A percentile compares a stretch with the other conserved stretches of the same genome.
These are phyloP conservation scores for Tupaia tana DNA, from an alignment of 2,113 vertebrate species.

Conservation along the genomic window DNA sequence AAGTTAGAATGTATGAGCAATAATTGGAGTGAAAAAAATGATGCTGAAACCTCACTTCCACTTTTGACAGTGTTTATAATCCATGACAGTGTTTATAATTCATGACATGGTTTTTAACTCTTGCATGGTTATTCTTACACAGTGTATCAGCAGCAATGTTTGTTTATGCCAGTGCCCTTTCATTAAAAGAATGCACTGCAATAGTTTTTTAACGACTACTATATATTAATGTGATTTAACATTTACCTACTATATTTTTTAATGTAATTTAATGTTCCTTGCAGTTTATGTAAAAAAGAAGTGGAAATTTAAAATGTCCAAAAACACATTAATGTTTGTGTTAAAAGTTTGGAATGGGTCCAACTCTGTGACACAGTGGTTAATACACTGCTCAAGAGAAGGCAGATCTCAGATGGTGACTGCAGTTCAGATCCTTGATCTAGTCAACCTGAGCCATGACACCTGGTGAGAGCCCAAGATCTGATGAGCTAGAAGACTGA, in stretches of 20 bases:
- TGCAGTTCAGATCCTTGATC: no score
- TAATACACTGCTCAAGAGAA: no score
- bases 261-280: neutral
- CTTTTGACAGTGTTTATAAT: neutral
- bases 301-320: neutral
- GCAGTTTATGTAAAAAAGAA: neutral
- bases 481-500: no score
- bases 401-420: no score
- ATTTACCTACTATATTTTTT: neutral
- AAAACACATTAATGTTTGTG: neutral
- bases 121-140: neutral
- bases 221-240: neutral
- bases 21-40: neutral
- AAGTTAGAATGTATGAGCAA: neutral
- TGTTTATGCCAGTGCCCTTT: neutral
- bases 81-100: neutral
- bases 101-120: neutral
- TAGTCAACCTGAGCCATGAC: no score
- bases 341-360: neutral
- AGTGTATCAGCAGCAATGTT: neutral
- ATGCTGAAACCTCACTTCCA: neutral
- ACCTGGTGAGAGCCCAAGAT: no score
- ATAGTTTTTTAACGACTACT: neutral
- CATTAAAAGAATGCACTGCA: neutral
- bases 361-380: no score